Evolutionary conservation across 2,797 vertebrate species (phyloP).

Genomic region (Anomalospiza imberbis): DNA sequence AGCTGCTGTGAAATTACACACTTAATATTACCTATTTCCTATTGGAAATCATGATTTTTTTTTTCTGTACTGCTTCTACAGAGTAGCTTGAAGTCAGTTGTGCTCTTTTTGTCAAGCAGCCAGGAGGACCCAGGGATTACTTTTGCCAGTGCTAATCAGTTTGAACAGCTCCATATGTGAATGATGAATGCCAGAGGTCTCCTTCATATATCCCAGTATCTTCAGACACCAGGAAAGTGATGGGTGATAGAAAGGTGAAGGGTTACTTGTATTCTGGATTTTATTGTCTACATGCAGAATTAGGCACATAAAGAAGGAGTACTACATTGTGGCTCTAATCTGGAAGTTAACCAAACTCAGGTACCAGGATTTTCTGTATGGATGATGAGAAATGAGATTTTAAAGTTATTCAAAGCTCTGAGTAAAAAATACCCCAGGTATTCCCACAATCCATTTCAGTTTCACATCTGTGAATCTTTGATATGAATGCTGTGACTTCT

Average conservation of each 20-base stretch:
- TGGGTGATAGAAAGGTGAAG: neutral
- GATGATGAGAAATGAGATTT: neutral
- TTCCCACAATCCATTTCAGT: neutral
- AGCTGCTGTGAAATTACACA: neutral
- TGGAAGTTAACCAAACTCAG: neutral
- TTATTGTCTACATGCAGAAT: neutral
- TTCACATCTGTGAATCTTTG: neutral
- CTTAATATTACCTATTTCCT: neutral
- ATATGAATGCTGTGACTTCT: neutral
- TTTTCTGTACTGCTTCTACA: neutral
- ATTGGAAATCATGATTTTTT: neutral
- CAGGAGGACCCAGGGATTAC: neutral
- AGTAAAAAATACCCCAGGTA: neutral
- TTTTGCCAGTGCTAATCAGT: neutral
- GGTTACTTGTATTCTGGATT: neutral
- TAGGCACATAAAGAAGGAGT: neutral
- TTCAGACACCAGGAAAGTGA: neutral
- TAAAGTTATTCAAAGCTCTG: neutral
- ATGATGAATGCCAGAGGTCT: neutral
- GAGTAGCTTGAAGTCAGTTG: neutral
- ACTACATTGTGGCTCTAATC: neutral
- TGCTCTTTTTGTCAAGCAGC: neutral
- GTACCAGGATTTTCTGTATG: neutral
- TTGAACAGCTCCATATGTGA: neutral
- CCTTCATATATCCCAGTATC: neutral